A percentile compares a stretch with the other conserved stretches of the same genome.
phyloP scores from a whole-genome alignment of 2,113 vertebrate genomes.

The mouse (Mus musculus) region DNA sequence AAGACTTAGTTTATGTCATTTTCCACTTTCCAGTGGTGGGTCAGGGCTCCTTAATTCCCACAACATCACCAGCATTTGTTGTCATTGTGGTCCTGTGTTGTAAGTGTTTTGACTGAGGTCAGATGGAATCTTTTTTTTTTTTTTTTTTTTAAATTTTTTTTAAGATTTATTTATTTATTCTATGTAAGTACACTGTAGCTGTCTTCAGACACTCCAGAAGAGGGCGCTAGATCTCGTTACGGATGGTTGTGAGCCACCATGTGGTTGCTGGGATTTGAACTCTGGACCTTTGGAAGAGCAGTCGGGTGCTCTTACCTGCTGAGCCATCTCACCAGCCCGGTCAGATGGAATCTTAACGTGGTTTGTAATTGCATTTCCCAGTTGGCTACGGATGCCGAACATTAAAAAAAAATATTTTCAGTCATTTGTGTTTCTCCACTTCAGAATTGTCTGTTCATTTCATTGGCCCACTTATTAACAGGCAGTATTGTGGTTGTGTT shows the following conservation, averaged over 20 bases:
- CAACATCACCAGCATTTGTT: neutral
- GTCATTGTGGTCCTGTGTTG: neutral
- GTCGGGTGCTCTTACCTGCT: too few species aligned
- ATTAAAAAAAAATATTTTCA: neutral
- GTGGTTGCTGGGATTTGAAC: too few species aligned
- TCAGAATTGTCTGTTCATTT: neutral
- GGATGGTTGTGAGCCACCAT: too few species aligned
- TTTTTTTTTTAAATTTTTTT: too few species aligned
- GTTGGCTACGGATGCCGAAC: neutral
- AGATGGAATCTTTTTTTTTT: neutral
- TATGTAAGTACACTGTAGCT: too few species aligned
- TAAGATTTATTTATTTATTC: too few species aligned
- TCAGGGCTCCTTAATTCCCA: neutral
- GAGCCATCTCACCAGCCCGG: too few species aligned
- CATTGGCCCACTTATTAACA: neutral
- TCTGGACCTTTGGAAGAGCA: too few species aligned
- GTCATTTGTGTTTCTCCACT: neutral
- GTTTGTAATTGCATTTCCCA: too few species aligned
- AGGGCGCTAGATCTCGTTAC: too few species aligned
- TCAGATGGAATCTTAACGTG: neutral
- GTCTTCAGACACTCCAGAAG: too few species aligned
- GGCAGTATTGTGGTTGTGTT: neutral
- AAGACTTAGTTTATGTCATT: neutral
- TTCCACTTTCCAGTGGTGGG: neutral
- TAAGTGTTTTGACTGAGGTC: neutral